Evolutionary conservation across 2,797 vertebrate genomes (phyloP).

Genomic region (Urocyon cinereoargenteus): DNA sequence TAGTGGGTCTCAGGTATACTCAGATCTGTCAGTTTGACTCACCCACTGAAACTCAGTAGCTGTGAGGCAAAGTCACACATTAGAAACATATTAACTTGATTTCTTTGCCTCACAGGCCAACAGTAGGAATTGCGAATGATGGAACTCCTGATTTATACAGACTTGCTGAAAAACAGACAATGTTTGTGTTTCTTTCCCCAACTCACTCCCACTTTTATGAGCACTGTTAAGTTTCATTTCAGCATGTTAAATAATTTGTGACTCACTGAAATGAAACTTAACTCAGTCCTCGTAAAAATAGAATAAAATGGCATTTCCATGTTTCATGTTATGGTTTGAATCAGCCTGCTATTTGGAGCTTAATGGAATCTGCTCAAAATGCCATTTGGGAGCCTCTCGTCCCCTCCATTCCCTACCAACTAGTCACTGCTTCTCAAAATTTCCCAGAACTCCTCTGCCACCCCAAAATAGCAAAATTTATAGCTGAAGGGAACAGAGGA

Average conservation of each 20-base stretch:
- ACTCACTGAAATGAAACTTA: slow-evolving; percentile 67
- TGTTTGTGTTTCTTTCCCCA: slow-evolving; percentile 42
- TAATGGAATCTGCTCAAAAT: slow-evolving; percentile 37
- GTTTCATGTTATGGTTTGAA: slow-evolving; percentile 32
- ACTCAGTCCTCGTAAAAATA: slow-evolving; percentile 63
- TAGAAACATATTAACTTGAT: background rate
- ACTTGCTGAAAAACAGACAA: slow-evolving; percentile 43
- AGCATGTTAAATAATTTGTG: slow-evolving; percentile 65
- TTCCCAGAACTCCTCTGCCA: slow-evolving; percentile 55
- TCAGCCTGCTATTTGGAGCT: slow-evolving; percentile 5
- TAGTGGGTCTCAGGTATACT: background rate
- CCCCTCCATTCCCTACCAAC: background rate
- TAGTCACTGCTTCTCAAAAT: background rate
- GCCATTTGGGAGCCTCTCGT: background rate
- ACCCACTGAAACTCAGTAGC: background rate
- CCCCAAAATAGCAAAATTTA: slow-evolving; percentile 18
- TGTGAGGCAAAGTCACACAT: background rate
- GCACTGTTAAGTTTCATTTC: slow-evolving; percentile 64
- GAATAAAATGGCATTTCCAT: slow-evolving; percentile 60
- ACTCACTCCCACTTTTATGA: slow-evolving; percentile 60
- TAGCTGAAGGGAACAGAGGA: slow-evolving; percentile 49
- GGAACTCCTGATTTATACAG: slow-evolving; percentile 44
- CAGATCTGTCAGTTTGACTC: background rate
- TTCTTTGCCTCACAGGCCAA: slow-evolving; percentile 2
- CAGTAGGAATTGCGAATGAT: background rate